Evolutionary conservation across 2,888 invertebrate species (phyloP), one percentile per base, ranked within the genome.

Genomic region (Clanis bilineata): DNA sequence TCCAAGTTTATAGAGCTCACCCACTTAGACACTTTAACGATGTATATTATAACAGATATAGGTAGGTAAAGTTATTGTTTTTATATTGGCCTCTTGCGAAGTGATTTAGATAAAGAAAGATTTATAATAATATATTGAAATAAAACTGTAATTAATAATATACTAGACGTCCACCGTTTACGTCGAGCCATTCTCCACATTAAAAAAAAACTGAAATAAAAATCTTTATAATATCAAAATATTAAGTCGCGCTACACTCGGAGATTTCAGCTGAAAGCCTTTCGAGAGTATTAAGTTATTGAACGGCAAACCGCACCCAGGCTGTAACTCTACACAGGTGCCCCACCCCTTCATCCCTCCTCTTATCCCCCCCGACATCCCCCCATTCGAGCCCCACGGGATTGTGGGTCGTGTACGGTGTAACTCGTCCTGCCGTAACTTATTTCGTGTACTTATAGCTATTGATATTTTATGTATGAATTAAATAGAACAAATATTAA

Each of bases 271-370:
- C 88, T 88, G 90, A 90, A 90, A 92, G 89, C 91, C 90, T 92
- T 89, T 86, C 88, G 85, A 88, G 88, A 87, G 92, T 92, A 92
- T 92, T 90, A 92, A 90, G 91, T 92, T 92, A 92, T 92, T 88
- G 92, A 92, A 92, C 92, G 91, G 92, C 92, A 92, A 92, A 92
- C 91, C 92, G 92, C 92, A 92, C 92, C 92, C 92, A 82, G 83
- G 82, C 84, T 88, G 90, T 88, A 87, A 88, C 86, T 82, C 80
- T 84, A 84, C 83, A 85, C 84, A 83, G 84, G 80, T 80, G 77
- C 77, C 70, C 66, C 65, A 68, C 66, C 69, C 69, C 66, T 7
- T 7, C 18, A 15, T 18, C 18, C 15, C 38, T 12, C 38, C 41
- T 18, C 7, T 18, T 18, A 39, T n/a, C 47, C 15, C 3, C 44